Conservation (phyloP, 2,797 vertebrate species). For the Manis crassicaudata region DNA sequence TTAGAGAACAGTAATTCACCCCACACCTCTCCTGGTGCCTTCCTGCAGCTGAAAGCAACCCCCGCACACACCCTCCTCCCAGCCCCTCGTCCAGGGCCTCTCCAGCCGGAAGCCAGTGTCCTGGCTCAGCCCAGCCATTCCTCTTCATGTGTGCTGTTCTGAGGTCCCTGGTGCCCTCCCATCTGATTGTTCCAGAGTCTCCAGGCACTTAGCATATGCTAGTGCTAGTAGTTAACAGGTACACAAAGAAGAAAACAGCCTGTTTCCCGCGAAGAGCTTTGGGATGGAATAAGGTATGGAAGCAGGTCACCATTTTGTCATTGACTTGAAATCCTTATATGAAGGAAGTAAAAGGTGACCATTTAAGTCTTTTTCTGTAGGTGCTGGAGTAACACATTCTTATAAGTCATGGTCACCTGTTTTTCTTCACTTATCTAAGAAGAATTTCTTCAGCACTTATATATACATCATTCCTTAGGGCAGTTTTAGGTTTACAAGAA, state of each 20-base stretch:
- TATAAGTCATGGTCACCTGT: not conserved
- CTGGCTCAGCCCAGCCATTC: not conserved
- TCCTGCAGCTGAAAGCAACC: not conserved
- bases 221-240: slow-evolving; percentile 53
- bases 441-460: not conserved
- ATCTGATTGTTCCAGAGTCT: slow-evolving; percentile 36
- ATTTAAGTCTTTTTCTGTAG: not conserved
- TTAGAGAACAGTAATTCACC: not conserved
- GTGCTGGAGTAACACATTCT: not conserved
- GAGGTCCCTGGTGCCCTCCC: slow-evolving; percentile 54
- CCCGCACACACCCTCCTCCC: not conserved
- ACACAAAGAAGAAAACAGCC: slow-evolving; percentile 59
- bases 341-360: not conserved
- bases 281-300: too few relatives aligned
- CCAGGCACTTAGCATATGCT: slow-evolving; percentile 52
- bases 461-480: not conserved
- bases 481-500: slow-evolving; percentile 9
- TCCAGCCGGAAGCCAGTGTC: not conserved
- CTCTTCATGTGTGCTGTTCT: not conserved
- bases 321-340: not conserved
- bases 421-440: not conserved
- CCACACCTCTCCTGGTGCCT: not conserved
- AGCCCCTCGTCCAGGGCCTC: not conserved
- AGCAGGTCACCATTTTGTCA: not conserved
- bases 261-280: slow-evolving; percentile 32